phyloP scores from a whole-genome alignment of 2,888 invertebrate genomes.

The Stramonita haemastoma region DNA sequence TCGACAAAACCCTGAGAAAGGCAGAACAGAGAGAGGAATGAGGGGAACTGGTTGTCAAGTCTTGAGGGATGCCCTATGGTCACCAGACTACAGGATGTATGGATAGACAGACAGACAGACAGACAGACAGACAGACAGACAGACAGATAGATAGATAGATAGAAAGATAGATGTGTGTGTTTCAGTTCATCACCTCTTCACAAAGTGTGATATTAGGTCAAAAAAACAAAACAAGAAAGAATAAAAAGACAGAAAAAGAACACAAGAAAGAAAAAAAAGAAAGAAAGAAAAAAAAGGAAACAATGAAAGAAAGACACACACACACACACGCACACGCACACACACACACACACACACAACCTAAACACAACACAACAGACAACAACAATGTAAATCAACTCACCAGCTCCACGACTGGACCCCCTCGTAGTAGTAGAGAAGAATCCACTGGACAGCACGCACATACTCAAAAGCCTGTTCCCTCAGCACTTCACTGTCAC shows the following conservation, averaged over 20 bases:
- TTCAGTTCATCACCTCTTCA: no score
- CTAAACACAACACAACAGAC: neutral
- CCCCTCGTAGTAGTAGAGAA: slow-evolving; percentile 97
- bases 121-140: neutral
- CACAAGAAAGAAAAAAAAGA: no score
- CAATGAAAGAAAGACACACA: neutral
- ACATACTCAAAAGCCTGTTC: slow-evolving; percentile 93
- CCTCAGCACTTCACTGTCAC: slow-evolving; percentile 85
- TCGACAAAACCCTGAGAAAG: no score
- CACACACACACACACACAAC: neutral
- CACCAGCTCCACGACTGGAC: slow-evolving; percentile 99
- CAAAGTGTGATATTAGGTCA: no score
- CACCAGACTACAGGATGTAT: neutral
- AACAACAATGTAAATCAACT: slow-evolving; percentile 46
- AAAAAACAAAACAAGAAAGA: no score
- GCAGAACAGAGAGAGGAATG: no score
- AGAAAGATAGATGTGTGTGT: no score
- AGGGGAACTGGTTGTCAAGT: no score
- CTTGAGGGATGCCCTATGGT: no score
- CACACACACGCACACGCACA: neutral
- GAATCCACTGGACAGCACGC: slow-evolving; percentile 96
- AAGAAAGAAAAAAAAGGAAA: no score
- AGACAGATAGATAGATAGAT: neutral
- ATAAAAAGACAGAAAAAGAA: no score
- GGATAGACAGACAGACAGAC: neutral